Evolutionary conservation across 1,140 invertebrate species (phyloP).

Genomic region (Aphelinus certus): DNA sequence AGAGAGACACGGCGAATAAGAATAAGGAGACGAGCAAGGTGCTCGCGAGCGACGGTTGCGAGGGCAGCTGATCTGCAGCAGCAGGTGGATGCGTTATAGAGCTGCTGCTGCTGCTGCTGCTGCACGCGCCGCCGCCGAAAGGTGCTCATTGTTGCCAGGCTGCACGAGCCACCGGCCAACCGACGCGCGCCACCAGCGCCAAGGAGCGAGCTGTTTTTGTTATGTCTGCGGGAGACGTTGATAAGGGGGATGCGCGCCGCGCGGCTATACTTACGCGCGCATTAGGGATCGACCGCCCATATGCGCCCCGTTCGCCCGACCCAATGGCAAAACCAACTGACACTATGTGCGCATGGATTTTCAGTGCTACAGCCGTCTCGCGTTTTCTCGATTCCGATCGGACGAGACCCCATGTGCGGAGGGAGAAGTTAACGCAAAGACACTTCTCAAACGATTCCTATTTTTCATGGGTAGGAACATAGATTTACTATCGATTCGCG

Average conservation of each 20-base stretch:
- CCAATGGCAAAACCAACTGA: no score
- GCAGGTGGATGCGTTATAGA: conserved; percentile 56
- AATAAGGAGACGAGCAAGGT: conserved; percentile 53
- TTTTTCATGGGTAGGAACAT: no score
- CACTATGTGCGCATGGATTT: no score
- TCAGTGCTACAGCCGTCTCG: no score
- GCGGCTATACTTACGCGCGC: conserved; percentile 18
- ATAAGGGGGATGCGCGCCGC: not conserved
- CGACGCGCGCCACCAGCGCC: not conserved
- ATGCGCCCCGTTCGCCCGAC: conserved; percentile 2
- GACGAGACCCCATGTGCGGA: no score
- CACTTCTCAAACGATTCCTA: no score
- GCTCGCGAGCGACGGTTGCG: conserved; percentile 57
- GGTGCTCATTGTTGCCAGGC: conserved; percentile 50
- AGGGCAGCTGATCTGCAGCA: conserved; percentile 61
- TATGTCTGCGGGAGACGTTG: no score
- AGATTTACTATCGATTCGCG: no score
- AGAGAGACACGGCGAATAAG: conserved; percentile 34
- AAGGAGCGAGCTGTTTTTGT: no score
- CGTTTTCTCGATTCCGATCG: no score
- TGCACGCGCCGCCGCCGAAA: conserved; percentile 31
- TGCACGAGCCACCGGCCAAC: conserved; percentile 34
- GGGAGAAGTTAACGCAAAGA: no score
- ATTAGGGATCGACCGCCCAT: conserved; percentile 22
- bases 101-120: conserved; percentile 1